Evolutionary conservation across 2,888 invertebrate species (phyloP), one percentile per base, ranked within the genome.

Genomic region (Cartodere bifasciata): DNA sequence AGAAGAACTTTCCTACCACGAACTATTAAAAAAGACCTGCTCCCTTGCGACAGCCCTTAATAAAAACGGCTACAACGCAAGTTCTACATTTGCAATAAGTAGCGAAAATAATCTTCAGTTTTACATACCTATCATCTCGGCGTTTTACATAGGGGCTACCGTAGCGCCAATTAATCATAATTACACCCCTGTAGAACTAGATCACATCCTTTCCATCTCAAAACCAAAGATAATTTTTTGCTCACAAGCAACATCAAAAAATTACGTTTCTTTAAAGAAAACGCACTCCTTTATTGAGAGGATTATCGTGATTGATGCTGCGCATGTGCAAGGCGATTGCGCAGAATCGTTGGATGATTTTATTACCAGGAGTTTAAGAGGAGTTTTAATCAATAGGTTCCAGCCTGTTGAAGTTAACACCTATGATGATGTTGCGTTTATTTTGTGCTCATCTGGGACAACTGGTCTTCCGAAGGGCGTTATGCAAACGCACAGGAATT

Each of bases 391-490:
- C n/a, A 26, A 14, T 6, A 27, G 28, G 2, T 38, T 40, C 20
- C 26, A 28, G 28, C 38, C 38, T 9, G 23, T 30, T 17, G 11
- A 31, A 28, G 37, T 45, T 4, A 35, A 48, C 34, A 17, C 38
- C 4, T 33, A 34, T 4, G 37, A 45, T 14, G 43, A 45, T 4
- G 40, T 48, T 2, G 48, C 49, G 3, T 42, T 47, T 14, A 44
- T 53, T 15, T 28, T 76, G 35, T 75, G 70, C 53, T 79, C 78
- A 17, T 77, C 78, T 32, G 79, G 79, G 25, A 80, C 80, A 0
- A 70, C 71, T 10, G 80, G 79, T 1, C 53, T 75, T 45, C 72
- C 76, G 1, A 78, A 78, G 55, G 75, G 73, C 16, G 75, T 77
- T 2, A 62, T 68, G 55, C 52, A 76, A 23, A 69, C 72, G 3